A percentile compares a stretch with the other conserved stretches of the same genome.
Evolutionary conservation across 2,797 vertebrate genomes (phyloP).

Genomic region (Parauchenoglanis punctatus): DNA sequence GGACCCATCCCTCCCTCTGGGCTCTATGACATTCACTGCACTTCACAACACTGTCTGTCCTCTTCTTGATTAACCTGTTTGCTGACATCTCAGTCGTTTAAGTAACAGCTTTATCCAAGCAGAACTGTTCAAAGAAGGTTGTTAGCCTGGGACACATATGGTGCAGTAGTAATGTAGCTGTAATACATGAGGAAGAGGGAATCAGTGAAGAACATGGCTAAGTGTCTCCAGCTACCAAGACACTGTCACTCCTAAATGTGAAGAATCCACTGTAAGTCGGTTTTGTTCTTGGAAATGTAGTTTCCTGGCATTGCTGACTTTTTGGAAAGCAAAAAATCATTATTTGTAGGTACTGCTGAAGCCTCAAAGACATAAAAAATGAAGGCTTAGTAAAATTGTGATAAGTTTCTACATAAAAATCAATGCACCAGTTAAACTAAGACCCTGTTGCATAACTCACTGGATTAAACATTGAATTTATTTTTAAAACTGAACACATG

Average conservation of each 20-base stretch:
- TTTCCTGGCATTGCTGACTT: constrained; percentile 44
- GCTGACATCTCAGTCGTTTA: constrained; percentile 33
- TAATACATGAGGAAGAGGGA: background rate
- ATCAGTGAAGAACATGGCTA: constrained; percentile 4
- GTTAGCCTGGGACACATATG: constrained; percentile 34
- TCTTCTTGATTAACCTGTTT: constrained; percentile 39
- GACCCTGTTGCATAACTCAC: background rate
- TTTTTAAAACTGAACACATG: constrained; percentile 38
- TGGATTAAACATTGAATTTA: constrained; percentile 42
- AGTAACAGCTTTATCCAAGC: constrained; percentile 26
- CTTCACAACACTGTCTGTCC: constrained; percentile 4
- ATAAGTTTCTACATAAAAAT: constrained; percentile 28
- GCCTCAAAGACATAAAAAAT: background rate
- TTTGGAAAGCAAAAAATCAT: constrained; percentile 31
- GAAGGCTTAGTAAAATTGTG: background rate
- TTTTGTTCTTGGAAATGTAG: constrained; percentile 38
- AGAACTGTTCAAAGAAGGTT: constrained; percentile 6
- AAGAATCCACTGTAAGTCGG: constrained; percentile 36
- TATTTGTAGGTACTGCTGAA: constrained; percentile 28
- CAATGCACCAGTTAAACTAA: constrained; percentile 26
- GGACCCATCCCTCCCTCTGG: background rate
- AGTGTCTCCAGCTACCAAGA: constrained; percentile 2
- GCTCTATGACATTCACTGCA: constrained; percentile 1
- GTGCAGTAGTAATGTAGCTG: background rate
- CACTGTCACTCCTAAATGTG: constrained; percentile 7